Evolutionary conservation across 2,797 vertebrate genomes (phyloP), one percentile per base, ranked within the genome.

Genomic region (Lindbergichthys nudifrons): DNA sequence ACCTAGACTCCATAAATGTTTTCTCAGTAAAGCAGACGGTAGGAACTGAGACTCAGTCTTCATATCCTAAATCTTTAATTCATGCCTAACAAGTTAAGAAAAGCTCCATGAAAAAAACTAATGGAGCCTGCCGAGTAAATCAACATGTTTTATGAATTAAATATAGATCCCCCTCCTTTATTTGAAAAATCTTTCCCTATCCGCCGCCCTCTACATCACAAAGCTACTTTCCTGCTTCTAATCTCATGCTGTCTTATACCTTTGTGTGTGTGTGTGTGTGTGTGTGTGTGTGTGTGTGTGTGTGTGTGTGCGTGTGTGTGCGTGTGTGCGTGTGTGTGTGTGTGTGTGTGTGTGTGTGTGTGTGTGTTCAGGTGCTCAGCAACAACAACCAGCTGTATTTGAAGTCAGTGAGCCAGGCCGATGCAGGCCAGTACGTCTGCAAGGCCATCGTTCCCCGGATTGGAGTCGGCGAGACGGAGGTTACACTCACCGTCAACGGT

Each of bases 361-460:
- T n/a, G 21, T 65, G 53, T 58, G 50, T 82, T 14, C 94, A 98
- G 98, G 97, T 99, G 6, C 94, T 99, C 58, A 98, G 97, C 92
- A 99, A 99, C 93, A 97, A 96, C 89, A 97, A 99, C 92, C 97
- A 98, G 93, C 93, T 99, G 65, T 94, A 96, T 74, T 81, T 99
- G 81, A 98, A 98, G 93, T 94, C 97, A 0, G 97, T 99, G 63
- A 96, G 95, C 1, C 97, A 99, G 80, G 92, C 93, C 0, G 98
- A 99, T 0, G 97, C 97, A 0, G 97, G 98, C 39, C 96, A 96
- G 77, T 99, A 99, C 6, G 92, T 98, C 76, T 99, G 98, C 93
- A 97, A 98, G 77, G 97, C 98, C 93, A 99, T 98, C 13, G 97
- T 99, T 0, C 97, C 98, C 0, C 89, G 97, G 10, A 98, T 99